These are phyloP conservation scores for Smithornis capensis DNA, from an alignment of 2,113 vertebrate genomes.

Conservation along the genomic window DNA sequence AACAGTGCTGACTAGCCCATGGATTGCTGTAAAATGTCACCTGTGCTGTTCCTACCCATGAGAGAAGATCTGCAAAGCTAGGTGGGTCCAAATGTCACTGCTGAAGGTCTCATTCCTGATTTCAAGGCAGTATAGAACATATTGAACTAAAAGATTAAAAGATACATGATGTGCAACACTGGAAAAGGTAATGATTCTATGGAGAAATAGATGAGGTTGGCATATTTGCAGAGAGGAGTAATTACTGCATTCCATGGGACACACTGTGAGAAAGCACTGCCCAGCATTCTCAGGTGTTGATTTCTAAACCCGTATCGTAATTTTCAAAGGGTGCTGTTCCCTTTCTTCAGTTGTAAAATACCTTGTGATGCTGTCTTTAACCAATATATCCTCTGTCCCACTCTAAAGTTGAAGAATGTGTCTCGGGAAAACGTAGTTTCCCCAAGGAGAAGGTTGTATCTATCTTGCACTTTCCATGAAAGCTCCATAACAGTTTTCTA, in stretches of 20 bases:
- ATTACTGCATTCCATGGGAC: neutral
- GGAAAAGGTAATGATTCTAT: neutral
- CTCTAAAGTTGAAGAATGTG: neutral
- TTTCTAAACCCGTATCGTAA: neutral
- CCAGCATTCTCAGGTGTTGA: neutral
- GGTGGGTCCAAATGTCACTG: slow-evolving; percentile 28
- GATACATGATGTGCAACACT: neutral
- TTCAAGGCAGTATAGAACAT: neutral
- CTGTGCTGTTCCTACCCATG: neutral
- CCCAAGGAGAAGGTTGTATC: neutral
- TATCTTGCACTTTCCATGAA: neutral
- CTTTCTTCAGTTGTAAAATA: neutral
- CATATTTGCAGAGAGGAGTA: neutral
- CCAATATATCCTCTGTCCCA: neutral
- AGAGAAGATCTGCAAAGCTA: neutral
- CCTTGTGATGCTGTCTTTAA: neutral
- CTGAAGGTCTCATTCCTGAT: slow-evolving; percentile 9
- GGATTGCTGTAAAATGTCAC: slow-evolving; percentile 40
- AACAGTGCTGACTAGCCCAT: slow-evolving; percentile 8
- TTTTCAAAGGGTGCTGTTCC: neutral
- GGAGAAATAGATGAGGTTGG: neutral
- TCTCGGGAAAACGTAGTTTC: neutral
- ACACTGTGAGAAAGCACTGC: neutral
- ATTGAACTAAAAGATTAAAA: slow-evolving; percentile 2
- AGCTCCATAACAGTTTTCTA: neutral